Conservation (phyloP, 2,888 invertebrate species). For the Trissolcus japonicus region DNA sequence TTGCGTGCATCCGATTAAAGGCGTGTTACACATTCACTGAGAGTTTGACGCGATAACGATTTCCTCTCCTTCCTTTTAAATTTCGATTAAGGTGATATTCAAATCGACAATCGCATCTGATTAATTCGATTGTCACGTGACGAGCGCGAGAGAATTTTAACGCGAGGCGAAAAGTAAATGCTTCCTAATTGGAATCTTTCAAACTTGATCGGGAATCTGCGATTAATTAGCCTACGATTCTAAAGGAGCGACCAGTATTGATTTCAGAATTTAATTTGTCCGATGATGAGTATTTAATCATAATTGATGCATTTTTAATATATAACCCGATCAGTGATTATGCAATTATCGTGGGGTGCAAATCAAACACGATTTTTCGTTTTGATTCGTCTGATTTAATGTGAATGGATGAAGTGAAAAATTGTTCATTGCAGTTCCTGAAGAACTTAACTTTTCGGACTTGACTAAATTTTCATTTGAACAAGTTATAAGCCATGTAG, state of each 20-base stretch:
- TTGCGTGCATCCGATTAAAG: conserved; percentile 54
- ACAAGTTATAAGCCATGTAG: no score
- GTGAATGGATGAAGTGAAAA: no score
- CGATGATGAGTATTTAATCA: conserved; percentile 15
- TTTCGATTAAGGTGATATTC: conserved; percentile 24
- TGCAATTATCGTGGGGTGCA: no score
- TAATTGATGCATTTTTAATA: no score
- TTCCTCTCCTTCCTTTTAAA: conserved; percentile 46
- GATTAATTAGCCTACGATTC: conserved; percentile 19
- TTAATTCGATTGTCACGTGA: conserved; percentile 20
- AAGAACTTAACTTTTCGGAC: no score
- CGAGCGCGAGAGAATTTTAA: background rate
- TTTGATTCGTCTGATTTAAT: no score
- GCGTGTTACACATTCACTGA: conserved; percentile 42
- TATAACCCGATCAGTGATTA: no score
- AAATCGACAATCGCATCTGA: conserved; percentile 30
- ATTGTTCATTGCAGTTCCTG: no score
- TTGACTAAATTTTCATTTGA: no score
- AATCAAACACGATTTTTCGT: no score
- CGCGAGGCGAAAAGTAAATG: conserved; percentile 17
- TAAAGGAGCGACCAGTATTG: conserved; percentile 30
- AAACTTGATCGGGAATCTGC: conserved; percentile 19
- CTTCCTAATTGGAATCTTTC: conserved; percentile 32
- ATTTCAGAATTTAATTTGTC: conserved; percentile 35
- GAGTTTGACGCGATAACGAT: conserved; percentile 22